These are phyloP conservation scores for Verasper variegatus DNA, from an alignment of 2,113 vertebrate genomes.

Conservation along the genomic window DNA sequence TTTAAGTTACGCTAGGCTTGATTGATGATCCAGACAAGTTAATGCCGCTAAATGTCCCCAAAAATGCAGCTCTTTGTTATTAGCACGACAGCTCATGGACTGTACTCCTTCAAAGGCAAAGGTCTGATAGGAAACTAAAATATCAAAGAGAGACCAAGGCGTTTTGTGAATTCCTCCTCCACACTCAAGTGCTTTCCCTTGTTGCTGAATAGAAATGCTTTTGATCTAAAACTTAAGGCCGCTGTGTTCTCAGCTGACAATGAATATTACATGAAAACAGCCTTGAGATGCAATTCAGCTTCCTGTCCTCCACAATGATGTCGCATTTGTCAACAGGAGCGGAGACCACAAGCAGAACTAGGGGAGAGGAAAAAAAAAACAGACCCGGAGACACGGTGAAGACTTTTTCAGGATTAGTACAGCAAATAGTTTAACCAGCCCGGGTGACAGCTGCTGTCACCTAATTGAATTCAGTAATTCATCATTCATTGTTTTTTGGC, in stretches of 20 bases:
- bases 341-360: slow-evolving; percentile 23
- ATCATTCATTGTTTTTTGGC: slow-evolving; percentile 62
- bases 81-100: slow-evolving; percentile 22
- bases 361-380: not conserved
- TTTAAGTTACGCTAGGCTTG: slow-evolving; percentile 37
- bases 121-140: slow-evolving; percentile 60
- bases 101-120: slow-evolving; percentile 45
- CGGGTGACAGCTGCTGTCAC: slow-evolving; percentile 65
- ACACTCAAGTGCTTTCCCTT: slow-evolving; percentile 73
- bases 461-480: slow-evolving; percentile 67
- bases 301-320: slow-evolving; percentile 56
- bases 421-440: slow-evolving; percentile 60
- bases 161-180: slow-evolving; percentile 72
- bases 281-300: slow-evolving; percentile 61
- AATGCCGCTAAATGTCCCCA: slow-evolving; percentile 26
- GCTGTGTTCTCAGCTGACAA: slow-evolving; percentile 73
- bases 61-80: slow-evolving; percentile 27
- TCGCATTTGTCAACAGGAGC: slow-evolving; percentile 68
- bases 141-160: slow-evolving; percentile 72
- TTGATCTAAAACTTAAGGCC: slow-evolving; percentile 78
- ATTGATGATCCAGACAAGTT: slow-evolving; percentile 38
- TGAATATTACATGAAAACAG: slow-evolving; percentile 80
- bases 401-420: slow-evolving; percentile 50
- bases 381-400: slow-evolving; percentile 6
- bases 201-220: slow-evolving; percentile 75